Evolutionary conservation across 2,113 vertebrate species (phyloP), one percentile per base, ranked within the genome.

Genomic region (Larimichthys crocea): DNA sequence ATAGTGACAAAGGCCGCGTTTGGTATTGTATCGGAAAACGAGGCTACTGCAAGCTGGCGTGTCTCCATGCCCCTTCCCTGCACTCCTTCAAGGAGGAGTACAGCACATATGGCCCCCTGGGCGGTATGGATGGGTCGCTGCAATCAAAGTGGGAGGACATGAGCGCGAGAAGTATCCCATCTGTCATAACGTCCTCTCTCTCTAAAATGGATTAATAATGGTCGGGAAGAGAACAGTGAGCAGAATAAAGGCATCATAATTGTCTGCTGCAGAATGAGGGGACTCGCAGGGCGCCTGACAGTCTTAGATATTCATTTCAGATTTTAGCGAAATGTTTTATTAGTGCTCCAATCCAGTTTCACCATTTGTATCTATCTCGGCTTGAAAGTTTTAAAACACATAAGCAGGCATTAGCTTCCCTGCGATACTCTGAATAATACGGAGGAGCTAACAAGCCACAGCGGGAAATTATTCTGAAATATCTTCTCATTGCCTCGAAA

Each of bases 41-140:
- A 75, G 85, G 85, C 77, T 56, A 64, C 74, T 55, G 55, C 2
- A 44, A 65, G 76, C 85, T 93, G 91, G 92, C 90, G 19, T 55
- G 77, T 64, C 79, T 92, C 88, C 91, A 85, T 85, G 85, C 76
- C 83, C 86, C 84, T 73, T 91, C 71, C 46, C 69, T 78, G 78
- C 87, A 69, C 88, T 92, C 86, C 88, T 91, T 88, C 68, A 82
- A 91, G 90, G 87, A 88, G 85, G 74, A 85, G 74, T 57, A 44
- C 68, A 69, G 91, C 93, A 88, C 94, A 95, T 93, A 92, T 92
- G 91, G 89, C 90, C 92, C 93, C 92, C 84, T 76, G 86, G 90
- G 91, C 91, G n/a, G 82, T 83, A 86, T 89, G 90, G 89, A 92
- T 85, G 84, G 86, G 83, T 92, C 70, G 76, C 76, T 79, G 90